Base-by-base conservation (phyloP, 2,888 invertebrate genomes). In the Melinaea marsaeus region DNA sequence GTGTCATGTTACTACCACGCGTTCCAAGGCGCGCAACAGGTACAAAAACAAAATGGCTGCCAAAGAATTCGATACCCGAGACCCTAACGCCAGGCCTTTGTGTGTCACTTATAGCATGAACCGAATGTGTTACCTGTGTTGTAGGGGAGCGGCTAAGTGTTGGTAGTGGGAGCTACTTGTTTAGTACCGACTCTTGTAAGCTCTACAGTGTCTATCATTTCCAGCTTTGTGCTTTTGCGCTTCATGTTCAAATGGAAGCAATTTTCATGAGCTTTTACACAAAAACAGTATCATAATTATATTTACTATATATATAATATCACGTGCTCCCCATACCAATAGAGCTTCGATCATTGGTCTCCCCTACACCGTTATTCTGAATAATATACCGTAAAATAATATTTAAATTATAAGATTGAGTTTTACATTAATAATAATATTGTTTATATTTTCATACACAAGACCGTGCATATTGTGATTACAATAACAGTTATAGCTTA, bases 1-100 rank as follows among this genome's bases (percentile, higher is more conserved):
- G 99, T 99, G 92, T 99, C 99, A 90, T 99, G 99, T 94, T 99
- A 99, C 94, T 99, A 99, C 93, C 99, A 99, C 93, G 99, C 99
- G 92, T 99, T 99, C 96, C 98, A 99, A 93, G 99, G 99, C 93
- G 98, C 98, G 88, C 97, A 97, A 93, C 98, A 98, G 98, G 98
- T 98, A 90, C 78, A 75, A 69, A 75, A 75, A 74, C 75, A 77
- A 74, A 75, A 79, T 79, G 81, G 83, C 72, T 84, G 85, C 91
- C 91, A 77, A 77, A 75, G 74, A 74, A 78, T 79, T 75, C 63
- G 76, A 79, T 75, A 77, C 78, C 79, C 78, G 75, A 83, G 75
- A 79, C 79, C 82, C 77, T 89, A 89, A 90, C 82, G 85, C 88
- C 80, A 83, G 79, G 83, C 83, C 84, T 84, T 79, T 86, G 86